These are phyloP conservation scores for Lutjanus erythropterus DNA, from an alignment of 2,113 vertebrate genomes.

Conservation along the genomic window DNA sequence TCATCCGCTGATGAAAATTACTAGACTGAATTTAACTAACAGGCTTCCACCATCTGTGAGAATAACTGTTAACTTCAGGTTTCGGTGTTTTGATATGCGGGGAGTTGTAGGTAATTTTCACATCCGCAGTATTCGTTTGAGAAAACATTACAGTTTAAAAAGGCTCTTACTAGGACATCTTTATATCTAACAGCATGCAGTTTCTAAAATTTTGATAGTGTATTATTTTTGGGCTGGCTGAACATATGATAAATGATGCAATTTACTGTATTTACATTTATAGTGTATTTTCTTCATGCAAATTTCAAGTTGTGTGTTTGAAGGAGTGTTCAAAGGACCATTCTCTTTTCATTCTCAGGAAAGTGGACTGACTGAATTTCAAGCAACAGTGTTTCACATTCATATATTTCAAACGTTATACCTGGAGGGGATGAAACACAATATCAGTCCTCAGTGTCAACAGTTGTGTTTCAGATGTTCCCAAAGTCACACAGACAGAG, in stretches of 20 bases:
- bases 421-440: constrained; percentile 1
- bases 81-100: background rate
- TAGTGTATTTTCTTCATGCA: background rate
- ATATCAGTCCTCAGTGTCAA: background rate
- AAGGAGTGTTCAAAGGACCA: background rate
- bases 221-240: background rate
- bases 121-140: constrained; percentile 10
- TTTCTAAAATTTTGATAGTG: background rate
- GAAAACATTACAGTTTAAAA: background rate
- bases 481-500: background rate
- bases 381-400: constrained; percentile 9
- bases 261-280: background rate
- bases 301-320: constrained; percentile 12
- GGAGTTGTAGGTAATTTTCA: constrained; percentile 16
- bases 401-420: background rate
- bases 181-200: background rate
- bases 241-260: background rate
- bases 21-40: constrained; percentile 26
- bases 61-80: constrained; percentile 23
- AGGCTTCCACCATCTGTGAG: constrained; percentile 19
- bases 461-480: background rate
- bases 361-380: background rate
- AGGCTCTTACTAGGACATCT: no score
- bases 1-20: constrained; percentile 44
- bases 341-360: constrained; percentile 5